Evolutionary conservation across 2,113 vertebrate species (phyloP), one percentile per base, ranked within the genome.

Genomic region (Capra hircus): DNA sequence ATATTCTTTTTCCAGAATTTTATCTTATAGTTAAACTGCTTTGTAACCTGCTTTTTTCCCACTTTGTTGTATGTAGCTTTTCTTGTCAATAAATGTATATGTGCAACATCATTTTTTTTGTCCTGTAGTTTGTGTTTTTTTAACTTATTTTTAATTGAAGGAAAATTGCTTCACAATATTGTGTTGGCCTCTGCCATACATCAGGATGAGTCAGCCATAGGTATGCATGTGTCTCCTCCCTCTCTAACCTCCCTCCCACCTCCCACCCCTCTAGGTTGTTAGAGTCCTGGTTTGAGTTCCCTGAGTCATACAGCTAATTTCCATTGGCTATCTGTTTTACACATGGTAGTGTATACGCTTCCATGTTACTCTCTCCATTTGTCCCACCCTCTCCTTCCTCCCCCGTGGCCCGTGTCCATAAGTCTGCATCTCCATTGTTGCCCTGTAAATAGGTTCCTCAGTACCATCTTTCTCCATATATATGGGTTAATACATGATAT

Each of bases 101-200:
- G 25, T 60, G 78, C 36, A 82, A 88, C 33, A 53, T 78, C 55
- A 87, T 94, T 95, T 94, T 89, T 74, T 40, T 74, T 36, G 67
- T 40, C 36, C 21, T 40, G 21, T 74, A 74, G 19, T 40, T 74
- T 25, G 30, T 64, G 14, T 36, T 71, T 67, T 71, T 71, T 36
- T 1, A 23, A 71, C 19, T 71, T 71, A 23, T 40, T 71, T 71
- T 40, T 71, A 71, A 40, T 74, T 74, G 67, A 74, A 74, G 36
- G 67, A 40, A 40, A 74, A 40, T 74, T 74, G 67, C 36, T 40
- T 40, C 67, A 40, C 67, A 74, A 13, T 40, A 40, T 25, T 40
- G 67, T 71, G 67, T 40, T 74, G n/a, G 67, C n/a, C 67, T 74
- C 19, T 74, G 36, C 67, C 36, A 3, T 40, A 40, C 10, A 13